Conservation (phyloP, 2,888 invertebrate species). For the Ceramica pisi region DNA sequence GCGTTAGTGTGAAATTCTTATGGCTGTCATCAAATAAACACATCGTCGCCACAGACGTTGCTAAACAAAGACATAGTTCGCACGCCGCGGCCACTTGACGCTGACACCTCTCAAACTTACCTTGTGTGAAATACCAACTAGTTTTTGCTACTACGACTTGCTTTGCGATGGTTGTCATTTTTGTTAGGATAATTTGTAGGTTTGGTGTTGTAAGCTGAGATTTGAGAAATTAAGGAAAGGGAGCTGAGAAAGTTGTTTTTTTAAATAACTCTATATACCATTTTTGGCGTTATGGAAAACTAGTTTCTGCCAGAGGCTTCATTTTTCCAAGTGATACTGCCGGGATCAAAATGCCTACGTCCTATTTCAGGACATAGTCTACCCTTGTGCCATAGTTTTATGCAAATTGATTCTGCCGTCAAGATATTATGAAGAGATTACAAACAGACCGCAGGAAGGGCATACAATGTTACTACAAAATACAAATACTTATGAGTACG, state of each 20-base stretch:
- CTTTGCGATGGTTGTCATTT: slow-evolving; percentile 36
- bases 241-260: background rate
- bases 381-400: too few relatives aligned
- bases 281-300: background rate
- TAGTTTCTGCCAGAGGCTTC: background rate
- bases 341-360: too few relatives aligned
- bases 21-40: slow-evolving; percentile 74
- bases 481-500: too few relatives aligned
- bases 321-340: too few relatives aligned
- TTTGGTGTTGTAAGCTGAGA: slow-evolving; percentile 3
- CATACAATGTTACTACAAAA: too few relatives aligned
- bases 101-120: slow-evolving; percentile 79
- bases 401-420: too few relatives aligned
- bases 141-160: slow-evolving; percentile 62
- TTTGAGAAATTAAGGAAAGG: background rate
- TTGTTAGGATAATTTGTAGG: slow-evolving; percentile 16
- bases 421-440: too few relatives aligned
- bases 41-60: slow-evolving; percentile 68
- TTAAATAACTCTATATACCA: background rate
- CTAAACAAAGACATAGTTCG: slow-evolving; percentile 73
- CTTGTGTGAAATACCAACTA: slow-evolving; percentile 69
- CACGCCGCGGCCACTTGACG: slow-evolving; percentile 78
- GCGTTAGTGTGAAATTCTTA: slow-evolving; percentile 45
- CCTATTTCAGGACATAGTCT: too few relatives aligned
- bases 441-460: too few relatives aligned